Percentiles rank a stretch among this genome's conserved stretches.
These are phyloP conservation scores for Acheta domesticus DNA, from an alignment of 2,888 invertebrate species.

Conservation along the genomic window DNA sequence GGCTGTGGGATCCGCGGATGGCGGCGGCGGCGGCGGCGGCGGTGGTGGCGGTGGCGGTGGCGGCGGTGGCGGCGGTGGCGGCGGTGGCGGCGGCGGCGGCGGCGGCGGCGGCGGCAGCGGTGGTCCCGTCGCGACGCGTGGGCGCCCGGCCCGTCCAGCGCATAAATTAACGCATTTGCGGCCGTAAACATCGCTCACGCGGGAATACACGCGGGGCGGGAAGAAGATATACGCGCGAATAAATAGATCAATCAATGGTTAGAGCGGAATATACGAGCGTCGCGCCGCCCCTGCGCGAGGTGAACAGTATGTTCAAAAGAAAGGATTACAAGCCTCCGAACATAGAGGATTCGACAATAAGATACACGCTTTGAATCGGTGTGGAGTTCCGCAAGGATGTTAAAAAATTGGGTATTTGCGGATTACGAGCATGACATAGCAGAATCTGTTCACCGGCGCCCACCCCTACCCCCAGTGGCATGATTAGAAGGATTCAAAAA, in stretches of 20 bases:
- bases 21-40: neutral
- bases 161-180: neutral
- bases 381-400: no score
- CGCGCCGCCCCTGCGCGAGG: no score
- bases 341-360: no score
- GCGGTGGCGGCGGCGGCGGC: neutral
- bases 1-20: neutral
- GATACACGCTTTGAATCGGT: no score
- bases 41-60: neutral
- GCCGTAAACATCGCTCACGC: neutral
- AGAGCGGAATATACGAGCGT: neutral
- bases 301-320: no score
- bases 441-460: no score
- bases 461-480: no score
- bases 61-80: neutral
- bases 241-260: constrained; percentile 18
- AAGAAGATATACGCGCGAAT: neutral
- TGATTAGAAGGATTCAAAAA: no score
- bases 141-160: neutral
- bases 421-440: no score
- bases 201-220: neutral
- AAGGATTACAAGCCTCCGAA: no score
- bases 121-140: neutral
- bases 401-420: no score
- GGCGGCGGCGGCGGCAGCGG: neutral